Base-by-base conservation (phyloP, 2,888 invertebrate species). In the Diplolepis rosae region DNA sequence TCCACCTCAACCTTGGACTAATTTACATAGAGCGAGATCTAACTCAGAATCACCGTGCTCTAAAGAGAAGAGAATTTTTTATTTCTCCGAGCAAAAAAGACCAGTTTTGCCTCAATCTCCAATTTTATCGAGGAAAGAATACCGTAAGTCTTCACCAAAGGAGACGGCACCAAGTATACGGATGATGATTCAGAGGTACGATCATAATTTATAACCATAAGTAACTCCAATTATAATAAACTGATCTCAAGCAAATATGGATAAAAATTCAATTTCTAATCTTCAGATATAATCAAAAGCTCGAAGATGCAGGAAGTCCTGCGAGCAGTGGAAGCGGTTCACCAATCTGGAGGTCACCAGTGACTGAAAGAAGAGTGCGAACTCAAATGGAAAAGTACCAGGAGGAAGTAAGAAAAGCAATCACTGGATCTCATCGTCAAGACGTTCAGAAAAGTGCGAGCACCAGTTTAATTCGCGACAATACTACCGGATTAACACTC, bases 131-230 rank as follows among this genome's bases (percentile, higher is more conserved):
- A 28, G 48, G 9, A 45, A 66, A 13, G 48, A 66, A 15, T 52
- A 67, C 7, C 73, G 79, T 66, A 90, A 90, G 73, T 90, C 90
- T 11, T 89, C 90, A 18, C 83, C 90, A 0, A 93, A 93, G 81
- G 93, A 93, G 82, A 92, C 93, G 18, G 92, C 94, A 0, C 93
- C 94, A 0, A 93, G 93, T 51, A 94, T 94, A 48, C 89, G 92
- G 52, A 90, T 93, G 69, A 94, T 94, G 93, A 92, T 94, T 81
- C 93, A 92, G 52, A 91, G 92, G 77, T 94, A 94, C 80, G 93
- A 22, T 48, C 22, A 11, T 4, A 11, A 48, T 9, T 48, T 11
- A 18, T 22, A 3, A 22, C 4, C 11, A 11, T 1, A 32, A 32
- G 11, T 1, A 22, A 22, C 9, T 39, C 4, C 4, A 1, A 13